Conservation (phyloP, 2,888 invertebrate genomes). For the Caenorhabditis zanzibari region DNA sequence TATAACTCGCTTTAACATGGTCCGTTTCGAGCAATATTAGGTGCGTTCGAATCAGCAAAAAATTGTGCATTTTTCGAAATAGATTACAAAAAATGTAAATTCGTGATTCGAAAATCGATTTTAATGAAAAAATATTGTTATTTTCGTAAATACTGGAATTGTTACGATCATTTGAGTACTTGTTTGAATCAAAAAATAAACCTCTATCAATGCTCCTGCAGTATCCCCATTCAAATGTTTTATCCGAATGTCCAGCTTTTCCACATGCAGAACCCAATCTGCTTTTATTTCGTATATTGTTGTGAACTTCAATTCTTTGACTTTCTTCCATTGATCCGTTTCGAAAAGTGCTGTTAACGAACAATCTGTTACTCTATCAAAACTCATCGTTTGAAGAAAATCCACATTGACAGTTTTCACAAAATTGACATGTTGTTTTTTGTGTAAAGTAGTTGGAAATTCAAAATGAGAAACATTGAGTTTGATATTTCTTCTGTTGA, state of each 20-base stretch:
- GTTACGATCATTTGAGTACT: too few relatives aligned
- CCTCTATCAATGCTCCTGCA: background rate
- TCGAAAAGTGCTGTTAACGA: background rate
- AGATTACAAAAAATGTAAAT: too few relatives aligned
- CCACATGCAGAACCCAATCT: background rate
- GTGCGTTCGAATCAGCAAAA: too few relatives aligned
- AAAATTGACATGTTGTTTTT: background rate
- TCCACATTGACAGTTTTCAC: background rate
- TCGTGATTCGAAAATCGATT: too few relatives aligned
- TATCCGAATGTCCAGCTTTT: background rate
- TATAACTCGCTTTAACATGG: too few relatives aligned
- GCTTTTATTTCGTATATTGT: background rate
- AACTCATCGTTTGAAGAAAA: background rate
- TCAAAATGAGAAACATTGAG: background rate
- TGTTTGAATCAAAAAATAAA: too few relatives aligned
- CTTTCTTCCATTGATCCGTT: constrained; percentile 8
- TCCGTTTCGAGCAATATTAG: too few relatives aligned
- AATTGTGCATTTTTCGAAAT: too few relatives aligned
- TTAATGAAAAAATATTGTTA: too few relatives aligned
- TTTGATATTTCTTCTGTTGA: background rate
- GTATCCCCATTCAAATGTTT: background rate
- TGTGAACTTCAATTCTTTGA: background rate
- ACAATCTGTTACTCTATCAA: background rate
- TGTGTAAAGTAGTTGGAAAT: background rate
- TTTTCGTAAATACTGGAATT: too few relatives aligned